These are phyloP conservation scores for Buteo buteo DNA, from an alignment of 2,113 vertebrate genomes.

Conservation along the genomic window DNA sequence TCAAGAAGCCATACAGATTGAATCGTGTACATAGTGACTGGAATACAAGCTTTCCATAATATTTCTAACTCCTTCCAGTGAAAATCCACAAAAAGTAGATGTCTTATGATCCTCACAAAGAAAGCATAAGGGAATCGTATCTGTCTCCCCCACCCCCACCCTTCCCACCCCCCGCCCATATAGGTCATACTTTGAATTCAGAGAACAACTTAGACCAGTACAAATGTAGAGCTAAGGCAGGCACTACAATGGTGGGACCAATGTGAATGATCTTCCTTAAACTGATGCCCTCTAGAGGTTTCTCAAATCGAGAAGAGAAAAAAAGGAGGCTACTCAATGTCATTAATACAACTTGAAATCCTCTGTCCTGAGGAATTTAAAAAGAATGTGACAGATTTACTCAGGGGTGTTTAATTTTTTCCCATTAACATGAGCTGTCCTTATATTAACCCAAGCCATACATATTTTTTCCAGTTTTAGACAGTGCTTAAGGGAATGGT, in stretches of 20 bases:
- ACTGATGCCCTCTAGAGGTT: not conserved
- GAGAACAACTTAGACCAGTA: not conserved
- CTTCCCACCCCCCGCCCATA: too few relatives aligned
- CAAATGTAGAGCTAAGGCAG: not conserved
- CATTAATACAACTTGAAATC: not conserved
- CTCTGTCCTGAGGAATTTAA: not conserved
- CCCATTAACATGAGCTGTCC: not conserved
- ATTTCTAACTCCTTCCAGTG: not conserved
- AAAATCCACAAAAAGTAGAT: not conserved
- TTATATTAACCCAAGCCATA: not conserved
- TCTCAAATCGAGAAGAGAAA: not conserved
- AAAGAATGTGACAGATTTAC: not conserved
- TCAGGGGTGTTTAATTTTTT: not conserved
- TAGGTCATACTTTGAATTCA: not conserved
- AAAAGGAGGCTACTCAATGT: not conserved
- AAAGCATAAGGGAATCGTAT: not conserved
- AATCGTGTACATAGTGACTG: not conserved
- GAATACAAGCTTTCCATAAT: not conserved
- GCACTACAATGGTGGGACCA: not conserved
- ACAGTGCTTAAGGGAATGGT: not conserved
- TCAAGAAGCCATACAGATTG: not conserved
- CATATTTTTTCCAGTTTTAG: not conserved
- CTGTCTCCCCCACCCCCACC: accelerated
- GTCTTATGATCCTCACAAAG: not conserved
- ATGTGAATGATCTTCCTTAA: not conserved